Evolutionary conservation across 2,797 vertebrate genomes (phyloP), one percentile per base, ranked within the genome.

Genomic region (Spizella passerina): DNA sequence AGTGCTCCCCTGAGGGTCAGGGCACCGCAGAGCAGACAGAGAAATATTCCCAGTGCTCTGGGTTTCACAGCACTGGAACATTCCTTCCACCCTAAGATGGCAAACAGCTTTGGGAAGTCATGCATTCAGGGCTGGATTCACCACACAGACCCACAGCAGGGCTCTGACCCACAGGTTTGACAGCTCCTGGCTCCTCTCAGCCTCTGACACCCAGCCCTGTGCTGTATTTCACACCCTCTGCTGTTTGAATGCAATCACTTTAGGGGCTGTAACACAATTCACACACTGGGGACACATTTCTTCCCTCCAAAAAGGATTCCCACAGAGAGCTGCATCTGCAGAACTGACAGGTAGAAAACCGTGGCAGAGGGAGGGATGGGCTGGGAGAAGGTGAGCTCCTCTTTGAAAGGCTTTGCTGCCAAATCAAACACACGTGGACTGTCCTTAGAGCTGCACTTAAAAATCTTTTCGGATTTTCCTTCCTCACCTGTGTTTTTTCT

Each of bases 141-240:
- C 38, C 47, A 4, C 5, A 34, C 38, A 76, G 73, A 41, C 9
- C 50, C 38, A 34, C 3, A 36, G 44, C 65, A 86, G 44, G 27
- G 75, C 49, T 88, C 39, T 47, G 59, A 68, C n/a, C 50, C 32
- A 53, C 27, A 27, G n/a, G 12, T 4, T 34, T 18, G 18, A 29
- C 13, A 38, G 55, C 1, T 80, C 47, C 50, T 47, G 75, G 41
- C n/a, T 75, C 38, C 53, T 9, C 72, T 52, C 50, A 23, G 32
- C 60, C 44, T 65, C 68, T 46, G 69, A 43, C n/a, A 27, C 29
- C 21, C 78, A 70, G 63, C 24, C 23, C 52, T 6, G 56, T 7
- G 39, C 41, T 2, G 0, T 1, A 36, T 13, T 64, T 82, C 76
- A 89, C 38, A 66, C 44, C 36, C 22, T 55, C 1, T 0, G 5